These are phyloP conservation scores for Papilio polyxenes DNA, from an alignment of 1,140 invertebrate genomes.

Conservation along the genomic window DNA sequence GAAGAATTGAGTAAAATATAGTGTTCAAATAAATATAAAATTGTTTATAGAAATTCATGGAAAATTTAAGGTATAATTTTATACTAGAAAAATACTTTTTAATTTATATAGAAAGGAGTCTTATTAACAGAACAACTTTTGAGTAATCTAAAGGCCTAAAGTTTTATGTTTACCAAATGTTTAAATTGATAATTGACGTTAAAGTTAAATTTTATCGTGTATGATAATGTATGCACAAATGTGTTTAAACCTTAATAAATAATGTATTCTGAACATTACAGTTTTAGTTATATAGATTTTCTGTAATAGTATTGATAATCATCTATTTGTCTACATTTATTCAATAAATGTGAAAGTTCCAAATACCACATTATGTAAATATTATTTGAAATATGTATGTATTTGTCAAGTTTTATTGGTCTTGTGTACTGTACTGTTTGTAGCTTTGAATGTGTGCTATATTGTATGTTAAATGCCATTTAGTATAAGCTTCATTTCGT, in stretches of 20 bases:
- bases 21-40: no score
- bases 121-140: not conserved
- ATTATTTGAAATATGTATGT: conserved; percentile 5
- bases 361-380: not conserved
- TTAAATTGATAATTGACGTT: not conserved
- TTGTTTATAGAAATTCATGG: no score
- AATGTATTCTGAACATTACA: not conserved
- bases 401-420: not conserved
- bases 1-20: no score
- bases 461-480: conserved; percentile 19
- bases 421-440: not conserved
- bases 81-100: no score
- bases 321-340: not conserved
- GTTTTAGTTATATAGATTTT: not conserved
- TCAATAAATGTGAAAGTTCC: not conserved
- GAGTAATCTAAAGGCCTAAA: not conserved
- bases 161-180: not conserved
- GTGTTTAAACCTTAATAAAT: not conserved
- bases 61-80: no score
- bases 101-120: not conserved
- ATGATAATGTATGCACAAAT: not conserved
- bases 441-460: conserved; percentile 27
- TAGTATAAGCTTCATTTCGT: conserved; percentile 3
- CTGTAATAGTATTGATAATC: not conserved
- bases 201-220: not conserved